Evolutionary conservation across 2,797 vertebrate genomes (phyloP), one percentile per base, ranked within the genome.

Genomic region (Alfaro cultratus): DNA sequence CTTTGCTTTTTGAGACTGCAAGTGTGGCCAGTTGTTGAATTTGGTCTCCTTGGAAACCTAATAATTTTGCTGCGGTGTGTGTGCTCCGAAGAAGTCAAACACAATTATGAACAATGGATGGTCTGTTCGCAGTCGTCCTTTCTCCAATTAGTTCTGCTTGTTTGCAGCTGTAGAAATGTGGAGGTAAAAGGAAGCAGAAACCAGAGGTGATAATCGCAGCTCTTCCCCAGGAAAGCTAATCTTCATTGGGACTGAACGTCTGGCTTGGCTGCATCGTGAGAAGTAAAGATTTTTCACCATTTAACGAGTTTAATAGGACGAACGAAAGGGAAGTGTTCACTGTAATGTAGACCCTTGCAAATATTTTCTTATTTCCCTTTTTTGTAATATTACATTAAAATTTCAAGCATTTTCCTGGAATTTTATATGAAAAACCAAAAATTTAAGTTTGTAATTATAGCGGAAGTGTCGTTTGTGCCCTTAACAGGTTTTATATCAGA

Each of bases 101-200:
- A 74, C 46, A 39, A 5, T 78, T 53, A 53, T 68, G 51, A 87
- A 57, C 70, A 79, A 10, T 68, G 16, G 31, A 74, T 34, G 76
- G 62, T 60, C 5, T 72, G 43, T 47, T 75, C n/a, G 51, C 71
- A 31, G 4, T 47, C 7, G 13, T 29, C n/a, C 1, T 46, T 74
- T 82, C 41, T 57, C 41, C 45, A 75, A 79, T 84, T 41, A 78
- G 60, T 80, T 83, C 67, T 51, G 78, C 73, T 51, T 84, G 55
- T 85, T 88, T 83, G 73, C 57, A 70, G 62, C 53, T 26, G 36
- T 47, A 70, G 73, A 70, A 87, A 60, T 3, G 4, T 39, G 45
- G 46, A 78, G 74, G 16, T 36, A 21, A 72, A 46, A 74, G 41
- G 60, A 51, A 55, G 39, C 76, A 15, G 31, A 26, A 15, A 49